Base-by-base conservation (phyloP, 2,888 invertebrate species). In the Watsonalla binaria region DNA sequence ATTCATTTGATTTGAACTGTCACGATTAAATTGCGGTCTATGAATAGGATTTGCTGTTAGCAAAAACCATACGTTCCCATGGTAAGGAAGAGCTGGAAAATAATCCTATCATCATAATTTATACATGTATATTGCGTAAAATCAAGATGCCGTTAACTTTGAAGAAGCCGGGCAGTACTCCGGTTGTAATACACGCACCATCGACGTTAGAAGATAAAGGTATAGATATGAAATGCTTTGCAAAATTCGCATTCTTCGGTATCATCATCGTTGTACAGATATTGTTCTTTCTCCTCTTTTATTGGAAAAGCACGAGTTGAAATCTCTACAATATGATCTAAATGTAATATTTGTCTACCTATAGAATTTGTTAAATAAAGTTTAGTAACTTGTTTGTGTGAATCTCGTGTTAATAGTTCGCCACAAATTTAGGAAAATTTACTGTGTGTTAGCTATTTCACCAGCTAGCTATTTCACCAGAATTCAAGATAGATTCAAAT, bases 231-330 rank as follows among this genome's bases (percentile, higher is more conserved):
- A 81, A 78, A 59, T 83, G 79, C 51, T 76, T 72, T 7, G 15
- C 72, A 2, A 82, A 77, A 62, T 62, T 69, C 13, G 59, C 52
- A 0, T 54, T 71, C 4, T 68, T 84, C 42, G 51, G 64, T 0
- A n/a, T 62, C 5, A 60, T 83, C 24, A 54, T 82, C 8, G n/a
- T 76, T 9, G 6, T 69, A 15, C 84, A 84, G 65, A 66, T 83
- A 53, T 70, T 65, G 46, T 45, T 72, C 13, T 70, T 79, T 9
- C 50, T 74, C 5, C 48, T 74, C 24, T 73, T 73, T 46, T 67
- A 74, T 56, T 68, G 68, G 65, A 59, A 57, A 11, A 52, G 52
- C 45, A 56, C 60, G 11, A 50, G 47, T 39, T 45, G 55, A 51
- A 51, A 61, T 59, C 59, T 9, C 33, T 14, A 45, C 35, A 51